Percentiles rank a stretch among this genome's conserved stretches.
These are phyloP conservation scores for Tillus elongatus DNA, from an alignment of 2,888 invertebrate species.

Conservation along the genomic window DNA sequence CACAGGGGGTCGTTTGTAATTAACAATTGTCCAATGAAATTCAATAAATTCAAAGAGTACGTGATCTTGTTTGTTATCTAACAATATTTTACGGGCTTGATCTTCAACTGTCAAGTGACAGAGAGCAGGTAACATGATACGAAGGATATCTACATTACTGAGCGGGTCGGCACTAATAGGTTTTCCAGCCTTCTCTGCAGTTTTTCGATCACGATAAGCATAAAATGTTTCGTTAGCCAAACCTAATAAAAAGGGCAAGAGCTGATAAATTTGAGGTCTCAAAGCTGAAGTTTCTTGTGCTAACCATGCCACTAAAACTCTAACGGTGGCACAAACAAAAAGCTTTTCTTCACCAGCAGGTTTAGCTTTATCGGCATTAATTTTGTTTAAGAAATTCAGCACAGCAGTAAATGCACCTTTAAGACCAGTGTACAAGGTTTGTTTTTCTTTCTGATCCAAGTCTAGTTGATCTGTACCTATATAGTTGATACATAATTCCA, in stretches of 20 bases:
- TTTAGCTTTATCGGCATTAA: constrained; percentile 65
- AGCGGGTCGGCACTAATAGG: constrained; percentile 34
- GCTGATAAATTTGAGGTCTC: constrained; percentile 70
- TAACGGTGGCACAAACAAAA: constrained; percentile 75
- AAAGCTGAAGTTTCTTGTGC: constrained; percentile 85
- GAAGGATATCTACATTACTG: constrained; percentile 57
- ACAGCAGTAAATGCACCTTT: constrained; percentile 83
- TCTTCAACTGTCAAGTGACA: constrained; percentile 91
- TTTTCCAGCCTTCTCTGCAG: constrained; percentile 56
- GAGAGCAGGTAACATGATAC: constrained; percentile 77
- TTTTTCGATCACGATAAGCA: constrained; percentile 56
- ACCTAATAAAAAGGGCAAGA: constrained; percentile 73
- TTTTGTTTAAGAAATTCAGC: constrained; percentile 60
- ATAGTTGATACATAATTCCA: constrained; percentile 70
- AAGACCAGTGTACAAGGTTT: constrained; percentile 79
- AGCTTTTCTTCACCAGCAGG: constrained; percentile 64
- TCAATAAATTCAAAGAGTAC: constrained; percentile 69
- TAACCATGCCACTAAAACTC: constrained; percentile 81
- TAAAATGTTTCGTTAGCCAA: constrained; percentile 76
- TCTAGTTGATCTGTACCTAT: constrained; percentile 75
- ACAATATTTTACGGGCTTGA: constrained; percentile 67
- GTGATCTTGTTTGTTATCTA: constrained; percentile 71
- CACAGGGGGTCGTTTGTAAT: constrained; percentile 72
- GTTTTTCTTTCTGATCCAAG: constrained; percentile 82
- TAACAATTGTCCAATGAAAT: constrained; percentile 80